These are phyloP conservation scores for Morelia viridis DNA, from an alignment of 2,797 vertebrate genomes.

Conservation along the genomic window DNA sequence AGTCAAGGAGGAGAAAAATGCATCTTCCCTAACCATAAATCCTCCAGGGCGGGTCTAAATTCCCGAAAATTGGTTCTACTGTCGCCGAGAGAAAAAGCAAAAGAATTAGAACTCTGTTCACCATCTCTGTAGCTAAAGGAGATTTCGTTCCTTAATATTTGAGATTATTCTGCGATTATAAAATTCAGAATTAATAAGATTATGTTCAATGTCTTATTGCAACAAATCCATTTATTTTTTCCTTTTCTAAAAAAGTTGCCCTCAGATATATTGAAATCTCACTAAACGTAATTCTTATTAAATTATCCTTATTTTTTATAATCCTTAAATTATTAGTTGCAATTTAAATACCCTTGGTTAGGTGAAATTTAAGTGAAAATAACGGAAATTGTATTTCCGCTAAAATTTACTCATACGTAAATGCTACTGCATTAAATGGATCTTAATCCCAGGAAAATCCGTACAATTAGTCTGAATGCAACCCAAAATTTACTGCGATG, in stretches of 20 bases:
- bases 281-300: background rate
- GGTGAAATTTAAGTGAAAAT: background rate
- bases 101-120: background rate
- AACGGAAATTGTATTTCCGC: background rate
- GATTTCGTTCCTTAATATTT: background rate
- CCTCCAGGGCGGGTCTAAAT: background rate
- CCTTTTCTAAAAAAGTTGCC: background rate
- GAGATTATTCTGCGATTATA: background rate
- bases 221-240: background rate
- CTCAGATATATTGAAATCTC: background rate
- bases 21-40: background rate
- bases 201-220: background rate
- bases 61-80: background rate
- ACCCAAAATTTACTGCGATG: background rate
- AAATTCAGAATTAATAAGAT: background rate
- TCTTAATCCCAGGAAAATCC: background rate
- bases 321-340: background rate
- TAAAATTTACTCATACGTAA: too few species aligned
- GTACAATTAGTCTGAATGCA: background rate
- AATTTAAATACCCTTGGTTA: background rate
- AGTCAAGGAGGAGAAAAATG: background rate
- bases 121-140: background rate
- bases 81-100: background rate
- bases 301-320: background rate
- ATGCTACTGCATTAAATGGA: background rate